phyloP scores from a whole-genome alignment of 2,888 invertebrate species.

The Ganaspis brasiliensis region DNA sequence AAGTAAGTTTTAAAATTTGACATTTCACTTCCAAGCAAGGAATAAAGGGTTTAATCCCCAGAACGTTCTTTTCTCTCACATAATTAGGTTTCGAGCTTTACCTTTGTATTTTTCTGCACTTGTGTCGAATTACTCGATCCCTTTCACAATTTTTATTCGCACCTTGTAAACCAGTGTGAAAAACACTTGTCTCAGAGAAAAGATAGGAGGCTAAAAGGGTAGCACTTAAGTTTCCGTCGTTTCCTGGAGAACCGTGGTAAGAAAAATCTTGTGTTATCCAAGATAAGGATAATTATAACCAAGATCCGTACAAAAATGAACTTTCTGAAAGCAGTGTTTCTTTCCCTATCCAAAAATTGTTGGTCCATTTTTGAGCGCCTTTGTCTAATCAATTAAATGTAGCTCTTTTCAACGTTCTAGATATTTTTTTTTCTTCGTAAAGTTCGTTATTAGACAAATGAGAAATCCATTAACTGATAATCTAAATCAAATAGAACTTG shows the following conservation, averaged over 20 bases:
- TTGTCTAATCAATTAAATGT: constrained; percentile 1
- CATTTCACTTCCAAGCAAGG: background rate
- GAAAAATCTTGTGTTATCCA: constrained; percentile 11
- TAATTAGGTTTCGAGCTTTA: background rate
- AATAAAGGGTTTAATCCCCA: background rate
- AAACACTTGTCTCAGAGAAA: constrained; percentile 20
- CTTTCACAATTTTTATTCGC: constrained; percentile 33
- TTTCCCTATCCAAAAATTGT: background rate
- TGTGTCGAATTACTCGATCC: constrained; percentile 15
- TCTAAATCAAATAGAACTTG: background rate
- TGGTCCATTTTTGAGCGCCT: background rate
- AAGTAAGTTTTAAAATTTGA: background rate
- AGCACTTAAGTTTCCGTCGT: constrained; percentile 35
- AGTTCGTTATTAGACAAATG: background rate
- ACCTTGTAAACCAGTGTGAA: constrained; percentile 25
- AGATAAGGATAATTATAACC: constrained; percentile 25
- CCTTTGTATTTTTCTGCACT: constrained; percentile 20
- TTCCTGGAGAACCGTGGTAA: background rate
- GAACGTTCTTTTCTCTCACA: background rate
- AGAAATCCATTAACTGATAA: constrained; percentile 5
- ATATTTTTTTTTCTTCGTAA: no score
- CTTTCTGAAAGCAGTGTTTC: background rate
- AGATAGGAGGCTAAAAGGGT: constrained; percentile 29
- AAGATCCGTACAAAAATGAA: background rate
- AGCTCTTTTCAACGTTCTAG: no score